A percentile compares a stretch with the other conserved stretches of the same genome.
Conservation (phyloP, 2,113 vertebrate genomes). For the Entelurus aequoreus region DNA sequence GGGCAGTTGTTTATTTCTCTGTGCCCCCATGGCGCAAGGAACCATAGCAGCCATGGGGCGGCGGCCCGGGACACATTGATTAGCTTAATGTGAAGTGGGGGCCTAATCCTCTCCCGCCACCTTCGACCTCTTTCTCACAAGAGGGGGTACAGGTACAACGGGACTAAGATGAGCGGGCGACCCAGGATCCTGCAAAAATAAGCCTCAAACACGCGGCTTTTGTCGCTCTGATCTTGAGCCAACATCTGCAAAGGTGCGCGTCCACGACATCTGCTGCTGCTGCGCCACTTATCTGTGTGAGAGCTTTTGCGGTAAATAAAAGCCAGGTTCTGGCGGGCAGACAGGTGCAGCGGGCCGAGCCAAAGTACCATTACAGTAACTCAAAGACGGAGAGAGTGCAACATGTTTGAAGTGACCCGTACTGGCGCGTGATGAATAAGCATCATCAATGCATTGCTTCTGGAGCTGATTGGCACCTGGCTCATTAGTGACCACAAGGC, state of each 20-base stretch:
- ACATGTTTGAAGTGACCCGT: constrained; percentile 64
- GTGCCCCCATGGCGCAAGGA: constrained; percentile 10
- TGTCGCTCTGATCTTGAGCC: constrained; percentile 57
- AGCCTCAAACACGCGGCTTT: constrained; percentile 42
- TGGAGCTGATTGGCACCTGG: constrained; percentile 40
- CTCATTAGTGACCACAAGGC: constrained; percentile 43
- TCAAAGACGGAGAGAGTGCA: constrained; percentile 17
- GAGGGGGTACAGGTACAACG: background rate
- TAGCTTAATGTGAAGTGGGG: constrained; percentile 11
- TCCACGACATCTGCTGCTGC: constrained; percentile 28
- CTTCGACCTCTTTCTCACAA: constrained; percentile 16
- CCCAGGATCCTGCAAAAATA: constrained; percentile 35
- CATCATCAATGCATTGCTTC: constrained; percentile 54
- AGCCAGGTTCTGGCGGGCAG: constrained; percentile 48
- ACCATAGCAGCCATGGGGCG: constrained; percentile 31
- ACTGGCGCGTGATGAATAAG: constrained; percentile 67
- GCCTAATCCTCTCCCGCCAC: constrained; percentile 4
- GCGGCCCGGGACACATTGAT: constrained; percentile 53
- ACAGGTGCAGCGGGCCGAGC: constrained; percentile 50
- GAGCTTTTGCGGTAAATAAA: constrained; percentile 60
- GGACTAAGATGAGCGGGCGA: constrained; percentile 13
- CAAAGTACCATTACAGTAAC: constrained; percentile 51
- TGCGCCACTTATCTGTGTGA: constrained; percentile 49
- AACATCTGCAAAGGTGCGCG: constrained; percentile 36
- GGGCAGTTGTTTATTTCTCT: constrained; percentile 27